These are phyloP conservation scores for Diadophis punctatus DNA, from an alignment of 2,113 vertebrate species.

Conservation along the genomic window DNA sequence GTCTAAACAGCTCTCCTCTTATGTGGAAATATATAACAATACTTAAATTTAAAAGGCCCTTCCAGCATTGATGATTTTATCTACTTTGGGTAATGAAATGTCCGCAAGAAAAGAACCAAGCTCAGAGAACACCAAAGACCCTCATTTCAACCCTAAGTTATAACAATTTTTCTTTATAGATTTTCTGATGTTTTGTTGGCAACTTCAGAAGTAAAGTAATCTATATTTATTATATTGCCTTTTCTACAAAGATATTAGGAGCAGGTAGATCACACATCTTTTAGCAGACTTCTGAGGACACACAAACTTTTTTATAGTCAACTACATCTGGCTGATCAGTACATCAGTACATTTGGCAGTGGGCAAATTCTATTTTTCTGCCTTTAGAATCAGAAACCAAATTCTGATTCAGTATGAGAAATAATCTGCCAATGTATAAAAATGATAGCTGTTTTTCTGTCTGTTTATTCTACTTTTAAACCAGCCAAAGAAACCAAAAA, in stretches of 20 bases:
- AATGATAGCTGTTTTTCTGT: background rate
- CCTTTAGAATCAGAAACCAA: background rate
- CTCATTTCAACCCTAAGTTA: background rate
- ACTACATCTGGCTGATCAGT: background rate
- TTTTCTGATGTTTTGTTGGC: background rate
- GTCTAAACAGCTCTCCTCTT: background rate
- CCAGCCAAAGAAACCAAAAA: background rate
- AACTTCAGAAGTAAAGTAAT: background rate
- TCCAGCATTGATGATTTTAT: background rate
- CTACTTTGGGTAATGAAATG: background rate
- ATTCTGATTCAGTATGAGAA: background rate
- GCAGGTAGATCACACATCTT: background rate
- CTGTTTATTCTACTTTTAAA: background rate
- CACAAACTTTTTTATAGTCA: background rate
- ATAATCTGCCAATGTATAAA: background rate
- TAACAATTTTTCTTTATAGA: background rate
- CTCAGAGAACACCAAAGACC: background rate
- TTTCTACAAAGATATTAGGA: background rate
- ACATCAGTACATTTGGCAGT: background rate
- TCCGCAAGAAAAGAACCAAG: background rate
- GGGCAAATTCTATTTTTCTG: background rate
- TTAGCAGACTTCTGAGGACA: background rate
- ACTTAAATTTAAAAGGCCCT: background rate
- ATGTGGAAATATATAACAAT: background rate
- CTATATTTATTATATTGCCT: background rate